Base-by-base conservation (phyloP, 2,888 invertebrate species). In the Aphidius colemani region DNA sequence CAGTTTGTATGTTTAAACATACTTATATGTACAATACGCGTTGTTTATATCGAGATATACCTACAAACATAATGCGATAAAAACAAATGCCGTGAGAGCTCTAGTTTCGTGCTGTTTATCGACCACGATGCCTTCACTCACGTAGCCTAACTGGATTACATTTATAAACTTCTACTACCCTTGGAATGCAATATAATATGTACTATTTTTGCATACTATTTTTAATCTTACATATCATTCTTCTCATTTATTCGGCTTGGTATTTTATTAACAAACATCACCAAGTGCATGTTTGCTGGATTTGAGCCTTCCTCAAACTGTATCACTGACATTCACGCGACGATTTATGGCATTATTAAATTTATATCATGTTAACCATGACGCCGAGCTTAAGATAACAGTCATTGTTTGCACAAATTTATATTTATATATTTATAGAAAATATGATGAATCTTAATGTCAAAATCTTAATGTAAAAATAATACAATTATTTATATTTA, bases 61-160 rank as follows among this genome's bases (percentile, higher is more conserved):
- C 30, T 30, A 30, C 30, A 30, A 30, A 48, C 61, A 51, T 63
- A 63, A 40, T 56, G 59, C 44, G 60, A 64, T 61, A 61, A 39
- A 61, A 53, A 62, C 64, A 65, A 65, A 69, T 69, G 67, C 67
- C 67, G 67, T 68, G 67, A 69, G 69, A 70, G 69, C 66, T 46
- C 59, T 55, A 65, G 66, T 73, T 71, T 67, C 71, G 73, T 71
- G 71, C 66, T 58, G 68, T 71, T 72, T 73, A 72, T 72, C 72
- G 71, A 69, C 69, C 69, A 66, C 67, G 66, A 65, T 68, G 66
- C 69, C 68, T 69, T 71, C 69, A 67, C 70, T 70, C 70, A 67
- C 69, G 66, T 71, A 62, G 5, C 13, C 71, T 67, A 71, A 70
- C 69, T 72, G 67, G 70, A 72, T 71, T 70, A 70, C 67, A 71